Base-by-base conservation (phyloP, 1,140 invertebrate genomes). In the Diprion similis region DNA sequence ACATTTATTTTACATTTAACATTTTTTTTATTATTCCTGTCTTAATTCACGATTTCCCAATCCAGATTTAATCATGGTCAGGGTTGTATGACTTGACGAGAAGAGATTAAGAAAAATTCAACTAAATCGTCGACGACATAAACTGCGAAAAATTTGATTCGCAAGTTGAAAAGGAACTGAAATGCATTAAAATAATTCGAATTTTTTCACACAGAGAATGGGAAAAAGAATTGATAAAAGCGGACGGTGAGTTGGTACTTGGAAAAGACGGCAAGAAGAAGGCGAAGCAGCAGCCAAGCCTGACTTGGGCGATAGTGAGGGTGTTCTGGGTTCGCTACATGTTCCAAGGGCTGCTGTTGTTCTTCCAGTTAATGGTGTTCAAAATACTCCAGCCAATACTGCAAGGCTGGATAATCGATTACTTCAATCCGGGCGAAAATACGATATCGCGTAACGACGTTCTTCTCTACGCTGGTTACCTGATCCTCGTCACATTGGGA, bases 341-440 rank as follows among this genome's bases (percentile, higher is more conserved):
- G 2, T 77, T 82, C 7, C 82, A 86, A n/a, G 87, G 88, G 1
- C 45, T 88, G 0, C 79, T 89, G 66, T 76, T 85, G 66, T 82
- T 89, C 6, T 7, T 87, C 0, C 82, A 83, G 77, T 79, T 82
- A 19, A 66, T 82, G 1, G 3, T 79, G 0, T 71, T 81, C 69
- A 87, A 88, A 59, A 87, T 89, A 3, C 65, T 81, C 0, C 83
- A 86, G 9, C 91, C 91, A 0, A 76, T 92, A 0, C 81, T 91
- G 9, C 88, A 91, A 47, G 88, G 89, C 0, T 80, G 82, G 75
- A 80, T 93, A 4, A 87, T 93, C 24, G 83, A 78, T 3, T 91
- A 89, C 75, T 92, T 92, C 78, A 84, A 83, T 17, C 51, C 51
- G n/a, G n/a, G 51, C 51, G 6, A 13, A 59, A 78, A 79, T 0